phyloP scores from a whole-genome alignment of 2,888 invertebrate species.

The Ophioninae sp. region DNA sequence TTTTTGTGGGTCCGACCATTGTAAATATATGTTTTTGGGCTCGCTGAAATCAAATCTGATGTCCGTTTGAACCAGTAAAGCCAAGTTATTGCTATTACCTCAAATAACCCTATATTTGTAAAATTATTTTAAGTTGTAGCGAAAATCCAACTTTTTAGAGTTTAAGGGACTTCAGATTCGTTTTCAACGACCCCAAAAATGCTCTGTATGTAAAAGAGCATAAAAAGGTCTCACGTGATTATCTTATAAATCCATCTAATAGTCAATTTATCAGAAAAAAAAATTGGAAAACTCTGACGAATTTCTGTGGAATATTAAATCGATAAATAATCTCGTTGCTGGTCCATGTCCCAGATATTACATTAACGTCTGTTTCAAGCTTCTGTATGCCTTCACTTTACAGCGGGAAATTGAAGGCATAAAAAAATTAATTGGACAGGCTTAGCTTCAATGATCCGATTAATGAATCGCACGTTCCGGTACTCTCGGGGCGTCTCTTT shows the following conservation, averaged over 20 bases:
- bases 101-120: too few species aligned
- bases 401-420: background rate
- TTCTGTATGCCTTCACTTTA: too few species aligned
- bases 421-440: slow-evolving; percentile 1
- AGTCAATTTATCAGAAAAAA: background rate
- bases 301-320: background rate
- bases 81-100: too few species aligned
- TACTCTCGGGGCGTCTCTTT: background rate
- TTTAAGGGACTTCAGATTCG: too few species aligned
- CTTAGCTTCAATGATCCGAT: background rate
- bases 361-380: background rate
- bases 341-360: background rate
- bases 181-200: background rate
- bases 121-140: too few species aligned
- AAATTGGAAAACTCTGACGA: background rate
- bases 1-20: too few species aligned
- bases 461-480: background rate
- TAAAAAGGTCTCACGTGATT: background rate
- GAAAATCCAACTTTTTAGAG: too few species aligned
- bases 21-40: too few species aligned
- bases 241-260: background rate
- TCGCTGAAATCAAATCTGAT: too few species aligned
- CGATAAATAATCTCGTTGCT: background rate
- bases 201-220: background rate
- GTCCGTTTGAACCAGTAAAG: too few species aligned